Evolutionary conservation across 2,113 vertebrate species (phyloP).

Genomic region (Prinia subflava): DNA sequence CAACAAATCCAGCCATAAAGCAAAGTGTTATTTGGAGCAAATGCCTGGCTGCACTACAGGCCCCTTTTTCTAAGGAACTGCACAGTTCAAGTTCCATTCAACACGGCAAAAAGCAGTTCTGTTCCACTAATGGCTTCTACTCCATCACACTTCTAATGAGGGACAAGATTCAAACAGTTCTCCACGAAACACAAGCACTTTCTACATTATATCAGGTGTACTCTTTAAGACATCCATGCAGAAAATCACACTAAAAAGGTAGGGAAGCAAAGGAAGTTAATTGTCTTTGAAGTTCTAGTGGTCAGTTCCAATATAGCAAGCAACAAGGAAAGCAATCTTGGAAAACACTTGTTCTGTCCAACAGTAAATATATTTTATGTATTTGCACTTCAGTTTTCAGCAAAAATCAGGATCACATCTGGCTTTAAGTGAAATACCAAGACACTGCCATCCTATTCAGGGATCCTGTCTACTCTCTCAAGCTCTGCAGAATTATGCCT

Average conservation of each 20-base stretch:
- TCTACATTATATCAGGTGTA: background rate
- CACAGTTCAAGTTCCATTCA: background rate
- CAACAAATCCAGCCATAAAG: background rate
- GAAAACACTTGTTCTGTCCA: background rate
- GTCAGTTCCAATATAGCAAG: background rate
- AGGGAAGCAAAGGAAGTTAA: background rate
- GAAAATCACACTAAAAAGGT: background rate
- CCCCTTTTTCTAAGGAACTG: background rate
- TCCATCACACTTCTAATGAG: background rate
- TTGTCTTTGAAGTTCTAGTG: background rate
- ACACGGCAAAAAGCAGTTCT: background rate
- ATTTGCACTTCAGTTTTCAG: background rate
- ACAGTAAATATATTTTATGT: background rate
- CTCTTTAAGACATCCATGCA: background rate
- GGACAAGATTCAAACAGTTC: background rate
- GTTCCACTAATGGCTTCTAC: background rate
- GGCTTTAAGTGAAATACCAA: background rate
- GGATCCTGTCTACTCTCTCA: background rate
- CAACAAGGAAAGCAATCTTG: background rate
- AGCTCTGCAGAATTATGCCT: background rate
- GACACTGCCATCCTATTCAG: background rate
- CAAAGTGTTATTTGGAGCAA: background rate
- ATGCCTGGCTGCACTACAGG: background rate
- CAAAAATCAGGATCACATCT: background rate
- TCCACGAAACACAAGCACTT: background rate